Percentiles rank a stretch among this genome's conserved stretches.
Evolutionary conservation across 2,113 vertebrate species (phyloP).

Genomic region (Salminus brasiliensis): DNA sequence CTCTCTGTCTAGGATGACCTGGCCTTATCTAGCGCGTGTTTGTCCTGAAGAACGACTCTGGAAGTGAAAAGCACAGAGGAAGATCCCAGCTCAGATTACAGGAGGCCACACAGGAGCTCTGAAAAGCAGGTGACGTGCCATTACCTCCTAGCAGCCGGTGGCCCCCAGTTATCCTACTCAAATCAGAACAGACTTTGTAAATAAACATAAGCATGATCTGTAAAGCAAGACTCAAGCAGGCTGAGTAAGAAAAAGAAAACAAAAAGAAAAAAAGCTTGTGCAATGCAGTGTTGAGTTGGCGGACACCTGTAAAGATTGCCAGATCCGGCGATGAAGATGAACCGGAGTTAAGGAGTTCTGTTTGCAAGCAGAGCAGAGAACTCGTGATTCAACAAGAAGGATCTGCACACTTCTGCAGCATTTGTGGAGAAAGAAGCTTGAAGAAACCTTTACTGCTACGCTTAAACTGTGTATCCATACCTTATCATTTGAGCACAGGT

Average conservation of each 20-base stretch:
- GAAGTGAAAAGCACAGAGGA: conserved; percentile 56
- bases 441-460: neutral
- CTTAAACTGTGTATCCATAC: neutral
- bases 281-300: conserved; percentile 1
- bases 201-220: conserved; percentile 56
- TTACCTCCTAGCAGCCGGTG: conserved; percentile 51
- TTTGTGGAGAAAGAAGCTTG: neutral
- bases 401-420: neutral
- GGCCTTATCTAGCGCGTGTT: conserved; percentile 63
- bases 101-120: conserved; percentile 44
- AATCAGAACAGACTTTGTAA: conserved; percentile 57
- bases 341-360: neutral
- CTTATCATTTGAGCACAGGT: conserved; percentile 3
- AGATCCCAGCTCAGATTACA: conserved; percentile 67
- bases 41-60: conserved; percentile 63
- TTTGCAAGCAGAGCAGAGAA: neutral
- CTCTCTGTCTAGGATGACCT: conserved; percentile 68
- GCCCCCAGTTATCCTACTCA: conserved; percentile 39
- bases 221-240: conserved; percentile 8
- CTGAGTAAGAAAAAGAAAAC: neutral
- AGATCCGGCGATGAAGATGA: conserved; percentile 45
- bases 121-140: conserved; percentile 35
- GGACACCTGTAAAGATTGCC: conserved; percentile 46
- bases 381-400: neutral
- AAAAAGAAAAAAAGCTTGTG: conserved; percentile 1